phyloP scores from a whole-genome alignment of 2,113 vertebrate species.

The Podocnemis expansa region DNA sequence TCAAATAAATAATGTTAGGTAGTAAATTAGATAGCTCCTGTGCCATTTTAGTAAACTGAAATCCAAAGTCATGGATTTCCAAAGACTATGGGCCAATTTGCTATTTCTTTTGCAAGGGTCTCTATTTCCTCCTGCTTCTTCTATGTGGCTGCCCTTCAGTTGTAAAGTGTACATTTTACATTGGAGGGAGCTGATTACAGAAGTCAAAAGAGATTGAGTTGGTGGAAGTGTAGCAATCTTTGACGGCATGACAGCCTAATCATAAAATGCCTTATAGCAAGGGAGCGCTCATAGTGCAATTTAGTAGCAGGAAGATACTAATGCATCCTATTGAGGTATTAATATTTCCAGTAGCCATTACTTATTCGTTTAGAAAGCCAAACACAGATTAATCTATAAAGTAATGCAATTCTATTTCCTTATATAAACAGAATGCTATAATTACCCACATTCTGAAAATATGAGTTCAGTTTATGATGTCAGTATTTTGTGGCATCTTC shows the following conservation, averaged over 20 bases:
- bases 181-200: conserved; percentile 24
- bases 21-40: not conserved
- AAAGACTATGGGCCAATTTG: not conserved
- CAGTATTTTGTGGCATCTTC: not conserved
- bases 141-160: not conserved
- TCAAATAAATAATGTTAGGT: not conserved
- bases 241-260: not conserved
- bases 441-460: rapidly evolving
- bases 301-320: not conserved
- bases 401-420: not conserved
- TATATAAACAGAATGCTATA: not conserved
- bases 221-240: not conserved
- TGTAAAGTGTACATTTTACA: conserved; percentile 1
- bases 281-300: not conserved
- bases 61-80: not conserved
- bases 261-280: not conserved
- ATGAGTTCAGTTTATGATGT: not conserved
- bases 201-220: conserved; percentile 20
- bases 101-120: not conserved
- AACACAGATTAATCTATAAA: not conserved
- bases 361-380: not conserved
- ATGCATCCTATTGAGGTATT: not conserved
- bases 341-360: not conserved
- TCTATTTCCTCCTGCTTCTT: conserved; percentile 40
- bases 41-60: not conserved